These are phyloP conservation scores for Chalcosyrphus nemorum DNA, from an alignment of 2,888 invertebrate species.

Conservation along the genomic window DNA sequence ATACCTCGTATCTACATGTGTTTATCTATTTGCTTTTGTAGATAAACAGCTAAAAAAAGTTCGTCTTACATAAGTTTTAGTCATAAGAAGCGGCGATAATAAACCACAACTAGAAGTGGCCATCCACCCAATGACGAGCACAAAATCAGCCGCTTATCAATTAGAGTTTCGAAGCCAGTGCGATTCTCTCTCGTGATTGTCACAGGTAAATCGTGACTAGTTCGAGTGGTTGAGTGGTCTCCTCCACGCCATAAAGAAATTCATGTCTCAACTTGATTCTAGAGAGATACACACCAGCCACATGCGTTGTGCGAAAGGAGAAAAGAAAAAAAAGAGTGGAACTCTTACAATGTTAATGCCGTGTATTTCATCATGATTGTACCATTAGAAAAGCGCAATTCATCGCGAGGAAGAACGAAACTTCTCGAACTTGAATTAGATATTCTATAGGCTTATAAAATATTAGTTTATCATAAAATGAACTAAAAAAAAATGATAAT, in stretches of 20 bases:
- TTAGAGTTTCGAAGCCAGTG: not conserved
- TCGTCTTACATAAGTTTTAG: conserved; percentile 43
- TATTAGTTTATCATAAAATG: too few relatives aligned
- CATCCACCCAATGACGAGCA: not conserved
- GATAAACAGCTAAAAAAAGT: not conserved
- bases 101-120: not conserved
- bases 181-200: not conserved
- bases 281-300: conserved; percentile 4
- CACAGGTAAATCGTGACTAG: not conserved
- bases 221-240: not conserved
- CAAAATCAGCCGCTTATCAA: not conserved
- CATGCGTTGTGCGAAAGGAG: not conserved
- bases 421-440: conserved; percentile 21
- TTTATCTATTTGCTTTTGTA: not conserved
- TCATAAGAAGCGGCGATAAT: conserved; percentile 5
- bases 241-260: conserved; percentile 6
- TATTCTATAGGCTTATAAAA: too few relatives aligned
- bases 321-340: not conserved
- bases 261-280: not conserved
- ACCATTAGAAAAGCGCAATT: conserved; percentile 48
- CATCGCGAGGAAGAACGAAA: conserved; percentile 20
- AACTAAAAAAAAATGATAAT: not conserved
- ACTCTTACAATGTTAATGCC: not conserved
- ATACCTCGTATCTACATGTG: too few relatives aligned
- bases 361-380: conserved; percentile 54